These are phyloP conservation scores for Melieria crassipennis DNA, from an alignment of 2,888 invertebrate genomes.

Conservation along the genomic window DNA sequence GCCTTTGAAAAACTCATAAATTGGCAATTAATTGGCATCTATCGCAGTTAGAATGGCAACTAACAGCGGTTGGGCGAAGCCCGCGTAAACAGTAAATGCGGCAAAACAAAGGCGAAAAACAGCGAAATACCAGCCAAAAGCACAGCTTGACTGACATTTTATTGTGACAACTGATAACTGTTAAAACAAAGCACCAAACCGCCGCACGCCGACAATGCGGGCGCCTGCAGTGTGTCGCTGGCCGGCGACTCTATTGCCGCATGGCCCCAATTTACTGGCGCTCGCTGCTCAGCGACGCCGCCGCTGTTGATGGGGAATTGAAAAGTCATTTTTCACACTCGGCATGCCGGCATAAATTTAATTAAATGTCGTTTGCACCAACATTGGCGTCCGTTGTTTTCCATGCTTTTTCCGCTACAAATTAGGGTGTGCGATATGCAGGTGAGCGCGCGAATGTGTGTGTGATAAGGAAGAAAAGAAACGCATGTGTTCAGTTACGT, in stretches of 20 bases:
- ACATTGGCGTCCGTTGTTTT: background rate
- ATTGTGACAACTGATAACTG: too few species aligned
- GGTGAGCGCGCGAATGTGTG: background rate
- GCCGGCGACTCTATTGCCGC: background rate
- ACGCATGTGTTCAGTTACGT: background rate
- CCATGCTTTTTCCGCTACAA: background rate
- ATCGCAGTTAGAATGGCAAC: background rate
- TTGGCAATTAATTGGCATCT: background rate
- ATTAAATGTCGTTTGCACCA: slow-evolving; percentile 1
- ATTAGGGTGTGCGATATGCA: slow-evolving; percentile 7
- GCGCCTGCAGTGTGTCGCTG: background rate
- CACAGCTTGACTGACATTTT: background rate
- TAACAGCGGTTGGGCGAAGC: background rate
- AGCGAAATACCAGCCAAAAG: background rate
- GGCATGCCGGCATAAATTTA: background rate
- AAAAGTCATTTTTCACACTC: slow-evolving; percentile 16
- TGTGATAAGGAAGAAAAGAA: background rate
- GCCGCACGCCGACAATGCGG: background rate
- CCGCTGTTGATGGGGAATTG: slow-evolving; percentile 1
- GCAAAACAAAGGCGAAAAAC: background rate
- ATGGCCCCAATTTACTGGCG: background rate
- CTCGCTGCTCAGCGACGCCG: background rate
- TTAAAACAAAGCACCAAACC: background rate
- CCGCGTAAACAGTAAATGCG: background rate
- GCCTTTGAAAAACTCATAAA: slow-evolving; percentile 5